A percentile compares a stretch with the other conserved stretches of the same genome.
phyloP scores from a whole-genome alignment of 1,140 invertebrate species.

The Drosophila ercepeae region DNA sequence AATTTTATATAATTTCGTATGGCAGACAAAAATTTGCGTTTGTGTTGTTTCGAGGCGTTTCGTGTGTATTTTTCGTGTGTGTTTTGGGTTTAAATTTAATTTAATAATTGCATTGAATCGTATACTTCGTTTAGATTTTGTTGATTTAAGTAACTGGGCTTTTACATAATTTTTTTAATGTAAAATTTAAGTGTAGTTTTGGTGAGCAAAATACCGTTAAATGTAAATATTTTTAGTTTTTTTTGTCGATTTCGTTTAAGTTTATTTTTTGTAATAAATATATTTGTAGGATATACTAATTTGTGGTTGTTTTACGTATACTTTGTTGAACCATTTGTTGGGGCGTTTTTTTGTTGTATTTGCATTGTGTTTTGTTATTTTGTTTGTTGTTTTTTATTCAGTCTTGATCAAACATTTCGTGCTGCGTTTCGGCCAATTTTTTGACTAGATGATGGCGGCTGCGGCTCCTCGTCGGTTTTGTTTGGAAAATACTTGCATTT shows the following conservation, averaged over 20 bases:
- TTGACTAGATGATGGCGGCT: constrained; percentile 49
- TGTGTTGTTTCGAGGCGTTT: constrained; percentile 30
- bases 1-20: constrained; percentile 46
- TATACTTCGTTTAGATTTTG: constrained; percentile 77
- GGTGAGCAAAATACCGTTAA: constrained; percentile 76
- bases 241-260: constrained; percentile 23
- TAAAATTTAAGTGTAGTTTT: constrained; percentile 44
- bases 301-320: constrained; percentile 77
- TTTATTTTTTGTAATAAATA: constrained; percentile 64
- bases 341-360: constrained; percentile 30
- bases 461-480: constrained; percentile 18
- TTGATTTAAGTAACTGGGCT: constrained; percentile 59
- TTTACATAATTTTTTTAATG: constrained; percentile 56
- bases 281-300: constrained; percentile 52
- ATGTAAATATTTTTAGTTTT: constrained; percentile 54
- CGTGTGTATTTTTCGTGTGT: constrained; percentile 4
- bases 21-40: constrained; percentile 61
- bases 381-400: constrained; percentile 44
- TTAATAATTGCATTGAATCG: constrained; percentile 83
- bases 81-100: constrained; percentile 57
- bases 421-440: constrained; percentile 35
- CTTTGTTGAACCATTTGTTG: constrained; percentile 81
- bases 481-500: constrained; percentile 18
- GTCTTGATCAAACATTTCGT: constrained; percentile 70
- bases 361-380: constrained; percentile 13